A percentile compares a stretch with the other conserved stretches of the same genome.
These are phyloP conservation scores for Lasioglossum morio DNA, from an alignment of 2,888 invertebrate species.

Conservation along the genomic window DNA sequence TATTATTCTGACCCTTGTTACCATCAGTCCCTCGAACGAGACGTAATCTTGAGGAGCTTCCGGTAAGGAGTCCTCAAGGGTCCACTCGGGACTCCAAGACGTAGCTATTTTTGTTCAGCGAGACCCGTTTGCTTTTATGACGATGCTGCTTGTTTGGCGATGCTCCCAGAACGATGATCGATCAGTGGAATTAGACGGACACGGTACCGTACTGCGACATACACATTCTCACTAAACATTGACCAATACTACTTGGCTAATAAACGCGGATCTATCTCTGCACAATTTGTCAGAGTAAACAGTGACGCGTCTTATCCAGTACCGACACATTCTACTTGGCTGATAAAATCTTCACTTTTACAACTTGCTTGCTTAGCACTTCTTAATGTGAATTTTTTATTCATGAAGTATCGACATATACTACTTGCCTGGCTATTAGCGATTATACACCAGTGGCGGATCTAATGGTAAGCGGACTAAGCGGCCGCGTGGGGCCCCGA, in stretches of 20 bases:
- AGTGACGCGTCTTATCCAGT: background rate
- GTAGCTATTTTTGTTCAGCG: constrained; percentile 8
- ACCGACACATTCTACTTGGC: background rate
- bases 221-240: background rate
- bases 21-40: constrained; percentile 31
- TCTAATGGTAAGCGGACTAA: too few relatives aligned
- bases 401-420: background rate
- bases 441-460: background rate
- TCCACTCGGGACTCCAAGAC: background rate
- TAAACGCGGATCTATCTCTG: background rate
- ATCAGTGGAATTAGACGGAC: background rate
- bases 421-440: too few relatives aligned
- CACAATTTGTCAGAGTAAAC: background rate
- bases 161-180: background rate
- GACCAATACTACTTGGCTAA: background rate
- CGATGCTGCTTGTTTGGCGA: background rate
- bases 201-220: background rate
- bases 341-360: background rate
- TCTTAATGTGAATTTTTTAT: background rate
- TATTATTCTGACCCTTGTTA: constrained; percentile 57
- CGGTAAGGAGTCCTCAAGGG: constrained; percentile 5
- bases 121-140: constrained; percentile 14
- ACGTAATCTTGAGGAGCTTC: constrained; percentile 36
- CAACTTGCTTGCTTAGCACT: background rate
- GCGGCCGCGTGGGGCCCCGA: too few relatives aligned